Evolutionary conservation across 1,140 invertebrate genomes (phyloP), one percentile per base, ranked within the genome.

Genomic region (Zaprionus taronus): DNA sequence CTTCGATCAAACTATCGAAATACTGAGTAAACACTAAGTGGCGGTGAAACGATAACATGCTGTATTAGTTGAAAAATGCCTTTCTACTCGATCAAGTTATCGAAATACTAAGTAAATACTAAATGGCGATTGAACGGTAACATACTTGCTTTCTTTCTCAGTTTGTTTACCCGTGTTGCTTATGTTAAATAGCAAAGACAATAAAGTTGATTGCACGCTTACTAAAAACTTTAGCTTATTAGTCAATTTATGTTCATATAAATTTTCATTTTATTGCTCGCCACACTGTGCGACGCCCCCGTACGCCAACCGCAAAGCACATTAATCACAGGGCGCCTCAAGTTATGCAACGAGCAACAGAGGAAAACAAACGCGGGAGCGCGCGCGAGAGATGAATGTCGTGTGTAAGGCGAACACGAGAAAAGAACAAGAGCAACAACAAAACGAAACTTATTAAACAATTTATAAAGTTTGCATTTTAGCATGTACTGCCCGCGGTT

Each of bases 401-500:
- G 31, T 56, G 24, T 47, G 34, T n/a, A 26, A 20, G 67, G 24
- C 20, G 28, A n/a, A 34, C n/a, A 14, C 11, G 14, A 66, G n/a
- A 24, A 22, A 57, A 14, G 56, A 34, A n/a, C 28, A 24, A n/a
- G 20, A n/a, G n/a, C 11, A 24, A 28, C 1, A 28, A 41, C 11
- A 41, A 31, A 47, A 51, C 17, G 47, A 78, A 77, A 75, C 73
- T 65, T 74, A 68, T 77, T 79, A 71, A 55, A 78, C 66, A 83
- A 87, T 80, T 81, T 69, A 80, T 80, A 57, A 80, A 80, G 68
- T 80, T 75, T 75, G 12, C 44, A 38, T 49, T 67, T 56, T 56
- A 31, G 64, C 14, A 7, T 62, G 49, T 64, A 60, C 49, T 70
- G 68, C 57, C 67, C 62, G 51, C 26, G 24, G 55, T 22, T 0